Evolutionary conservation across 2,113 vertebrate genomes (phyloP), one percentile per base, ranked within the genome.

Genomic region (Mormyrus iriodes): DNA sequence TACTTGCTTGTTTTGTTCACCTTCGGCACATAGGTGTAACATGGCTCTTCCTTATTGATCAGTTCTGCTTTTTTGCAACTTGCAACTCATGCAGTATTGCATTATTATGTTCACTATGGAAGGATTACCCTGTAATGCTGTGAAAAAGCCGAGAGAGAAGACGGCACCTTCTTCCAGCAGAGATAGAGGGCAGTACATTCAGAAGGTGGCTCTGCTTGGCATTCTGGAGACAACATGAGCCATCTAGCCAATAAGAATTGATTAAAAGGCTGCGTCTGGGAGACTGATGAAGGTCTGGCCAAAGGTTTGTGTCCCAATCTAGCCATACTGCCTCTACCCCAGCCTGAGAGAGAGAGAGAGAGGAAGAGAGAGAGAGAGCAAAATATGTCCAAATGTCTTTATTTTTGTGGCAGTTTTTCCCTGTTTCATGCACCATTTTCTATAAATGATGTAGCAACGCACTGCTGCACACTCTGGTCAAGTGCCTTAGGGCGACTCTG

Each of bases 281-380:
- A 94, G 94, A 96, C 92, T 92, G 89, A 96, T 95, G 93, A 93
- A 93, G 58, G 90, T 89, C 92, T 90, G 92, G 88, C 92, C 76
- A 73, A 51, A 58, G 48, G 89, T 53, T 86, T 85, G 93, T 87
- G 35, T 87, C 61, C 76, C 55, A 49, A 86, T 46, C 61, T 39
- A 35, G 39, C 24, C 19, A 46, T 90, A 91, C 87, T 91, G 89
- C 58, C 83, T 88, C 55, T 8, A 39, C 35, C 35, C 73, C 73
- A 79, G 35, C 31, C 35, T 79, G 69, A 76, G 31, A 73, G 69
- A 35, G 65, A 4, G 65, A 69, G 65, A 69, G n/a, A 69, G n/a
- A 69, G 61, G 27, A 9, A 13, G 61, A 73, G 12, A 73, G 69
- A 76, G 73, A 42, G 31, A 55, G 51, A 21, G 27, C 27, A 55